Evolutionary conservation across 1,140 invertebrate species (phyloP).

Genomic region (Armadillidium nasatum): DNA sequence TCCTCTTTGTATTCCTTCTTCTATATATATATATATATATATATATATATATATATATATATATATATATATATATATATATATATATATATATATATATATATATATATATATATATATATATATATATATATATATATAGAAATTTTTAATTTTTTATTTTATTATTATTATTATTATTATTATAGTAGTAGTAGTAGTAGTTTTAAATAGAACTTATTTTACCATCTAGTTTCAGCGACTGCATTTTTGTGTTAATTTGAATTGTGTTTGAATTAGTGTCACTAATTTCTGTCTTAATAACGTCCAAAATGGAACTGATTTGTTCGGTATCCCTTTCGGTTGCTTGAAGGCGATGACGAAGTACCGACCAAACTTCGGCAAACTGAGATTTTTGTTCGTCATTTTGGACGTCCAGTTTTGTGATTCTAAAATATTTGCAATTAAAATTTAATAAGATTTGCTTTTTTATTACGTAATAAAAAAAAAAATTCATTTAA

Average conservation of each 20-base stretch:
- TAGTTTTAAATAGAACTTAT: no score
- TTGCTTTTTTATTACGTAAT: neutral
- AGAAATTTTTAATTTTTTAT: no score
- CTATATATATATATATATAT: neutral
- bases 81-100: neutral
- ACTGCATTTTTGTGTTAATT: conserved; percentile 50
- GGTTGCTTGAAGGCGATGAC: conserved; percentile 45
- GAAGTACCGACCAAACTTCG: conserved; percentile 44
- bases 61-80: conserved; percentile 17
- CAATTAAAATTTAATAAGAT: neutral
- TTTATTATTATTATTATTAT: no score
- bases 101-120: conserved; percentile 15
- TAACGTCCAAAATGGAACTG: conserved; percentile 45
- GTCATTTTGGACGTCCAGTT: conserved; percentile 48
- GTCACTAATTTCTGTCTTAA: conserved; percentile 38
- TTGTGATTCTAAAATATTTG: conserved; percentile 45
- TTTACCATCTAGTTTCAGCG: conserved; percentile 56
- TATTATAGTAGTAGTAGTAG: no score
- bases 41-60: neutral
- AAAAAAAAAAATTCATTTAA: neutral
- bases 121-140: conserved; percentile 4
- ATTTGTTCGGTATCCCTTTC: conserved; percentile 47
- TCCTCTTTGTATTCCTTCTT: neutral
- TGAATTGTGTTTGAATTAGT: neutral
- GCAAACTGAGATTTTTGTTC: conserved; percentile 45